A percentile compares a stretch with the other conserved stretches of the same genome.
phyloP scores from a whole-genome alignment of 2,888 invertebrate genomes.

The Xanthia togata region DNA sequence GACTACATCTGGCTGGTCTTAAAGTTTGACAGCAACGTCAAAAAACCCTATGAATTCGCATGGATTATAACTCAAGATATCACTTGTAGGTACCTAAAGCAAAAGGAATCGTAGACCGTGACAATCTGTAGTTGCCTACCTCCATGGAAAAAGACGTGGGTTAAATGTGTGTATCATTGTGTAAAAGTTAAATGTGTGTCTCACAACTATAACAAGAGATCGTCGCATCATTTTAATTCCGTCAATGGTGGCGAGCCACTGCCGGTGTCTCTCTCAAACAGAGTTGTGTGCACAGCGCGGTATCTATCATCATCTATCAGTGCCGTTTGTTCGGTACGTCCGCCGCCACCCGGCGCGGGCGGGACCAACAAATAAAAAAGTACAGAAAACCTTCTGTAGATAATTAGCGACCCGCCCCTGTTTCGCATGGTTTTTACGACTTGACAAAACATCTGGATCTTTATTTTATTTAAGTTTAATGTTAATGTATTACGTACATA shows the following conservation, averaged over 20 bases:
- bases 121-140: too few relatives aligned
- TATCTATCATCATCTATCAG: constrained; percentile 73
- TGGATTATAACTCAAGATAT: not conserved
- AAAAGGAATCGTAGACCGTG: not conserved
- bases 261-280: constrained; percentile 31
- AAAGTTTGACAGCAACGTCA: not conserved
- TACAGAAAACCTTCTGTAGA: not conserved
- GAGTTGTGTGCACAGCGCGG: constrained; percentile 53
- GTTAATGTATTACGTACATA: too few relatives aligned
- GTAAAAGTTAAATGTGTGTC: constrained; percentile 1
- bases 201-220: not conserved
- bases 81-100: not conserved
- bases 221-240: constrained; percentile 18
- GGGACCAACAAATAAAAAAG: not conserved
- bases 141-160: not conserved
- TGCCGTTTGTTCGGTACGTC: constrained; percentile 47
- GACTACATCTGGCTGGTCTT: not conserved
- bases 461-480: too few relatives aligned
- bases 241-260: not conserved
- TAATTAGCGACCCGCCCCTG: not conserved
- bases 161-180: not conserved
- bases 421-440: too few relatives aligned
- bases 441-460: too few relatives aligned
- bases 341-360: constrained; percentile 4
- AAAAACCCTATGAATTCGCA: too few relatives aligned